Evolutionary conservation across 2,888 invertebrate genomes (phyloP).

Genomic region (Eupithecia subfuscata): DNA sequence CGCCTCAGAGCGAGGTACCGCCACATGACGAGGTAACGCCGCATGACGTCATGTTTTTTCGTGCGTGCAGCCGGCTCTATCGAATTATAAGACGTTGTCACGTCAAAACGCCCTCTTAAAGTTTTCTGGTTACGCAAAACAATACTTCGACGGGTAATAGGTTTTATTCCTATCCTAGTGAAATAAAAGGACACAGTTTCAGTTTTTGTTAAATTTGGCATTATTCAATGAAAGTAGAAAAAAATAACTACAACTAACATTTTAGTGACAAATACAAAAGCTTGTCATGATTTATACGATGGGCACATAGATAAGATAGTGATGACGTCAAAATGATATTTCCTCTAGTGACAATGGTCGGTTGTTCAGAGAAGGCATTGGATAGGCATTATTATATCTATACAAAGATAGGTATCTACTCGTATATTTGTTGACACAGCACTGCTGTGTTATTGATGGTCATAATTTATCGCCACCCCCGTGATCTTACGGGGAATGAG

Average conservation of each 20-base stretch:
- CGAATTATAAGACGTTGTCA: too few relatives aligned
- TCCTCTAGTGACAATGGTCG: not conserved
- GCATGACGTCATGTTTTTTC: too few relatives aligned
- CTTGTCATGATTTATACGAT: not conserved
- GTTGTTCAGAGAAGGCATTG: not conserved
- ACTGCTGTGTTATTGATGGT: slow-evolving; percentile 76
- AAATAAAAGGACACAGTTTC: not conserved
- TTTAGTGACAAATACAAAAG: not conserved
- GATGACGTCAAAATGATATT: not conserved
- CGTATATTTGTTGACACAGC: slow-evolving; percentile 71
- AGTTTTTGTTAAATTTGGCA: not conserved
- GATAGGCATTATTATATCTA: slow-evolving; percentile 1
- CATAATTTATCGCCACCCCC: slow-evolving; percentile 76
- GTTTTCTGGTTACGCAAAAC: not conserved
- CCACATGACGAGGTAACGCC: too few relatives aligned
- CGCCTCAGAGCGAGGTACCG: too few relatives aligned
- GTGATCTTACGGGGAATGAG: slow-evolving; percentile 72
- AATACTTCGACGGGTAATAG: not conserved
- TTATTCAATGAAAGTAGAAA: not conserved
- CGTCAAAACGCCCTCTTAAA: too few relatives aligned
- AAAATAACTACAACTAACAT: not conserved
- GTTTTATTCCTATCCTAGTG: not conserved
- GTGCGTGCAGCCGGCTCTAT: too few relatives aligned
- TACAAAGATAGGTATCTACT: slow-evolving; percentile 1
- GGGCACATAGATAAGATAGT: not conserved